Evolutionary conservation across 2,888 invertebrate species (phyloP).

Genomic region (Idaea dimidiata): DNA sequence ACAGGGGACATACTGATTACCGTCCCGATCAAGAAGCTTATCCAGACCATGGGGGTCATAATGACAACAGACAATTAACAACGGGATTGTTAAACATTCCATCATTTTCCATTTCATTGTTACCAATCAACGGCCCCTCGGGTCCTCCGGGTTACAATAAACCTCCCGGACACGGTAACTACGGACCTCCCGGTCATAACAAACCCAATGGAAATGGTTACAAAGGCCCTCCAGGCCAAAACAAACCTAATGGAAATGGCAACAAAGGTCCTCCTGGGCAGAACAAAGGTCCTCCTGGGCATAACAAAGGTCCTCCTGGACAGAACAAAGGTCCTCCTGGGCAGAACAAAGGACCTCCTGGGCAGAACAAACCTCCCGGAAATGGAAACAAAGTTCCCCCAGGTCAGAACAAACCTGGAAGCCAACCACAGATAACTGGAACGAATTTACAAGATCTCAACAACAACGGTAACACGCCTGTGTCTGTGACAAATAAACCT

Average conservation of each 20-base stretch:
- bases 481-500: neutral
- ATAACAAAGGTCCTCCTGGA: neutral
- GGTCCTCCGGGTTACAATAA: neutral
- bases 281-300: too few relatives aligned
- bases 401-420: neutral
- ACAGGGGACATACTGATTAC: conserved; percentile 24
- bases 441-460: neutral
- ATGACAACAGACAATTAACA: conserved; percentile 17
- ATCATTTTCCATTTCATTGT: neutral
- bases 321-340: too few relatives aligned
- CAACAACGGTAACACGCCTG: neutral
- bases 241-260: neutral
- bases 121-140: conserved; percentile 22
- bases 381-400: neutral
- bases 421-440: neutral
- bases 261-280: neutral
- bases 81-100: conserved; percentile 4
- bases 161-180: neutral
- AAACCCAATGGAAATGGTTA: neutral
- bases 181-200: neutral
- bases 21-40: conserved; percentile 21
- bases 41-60: conserved; percentile 18
- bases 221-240: neutral
- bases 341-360: neutral
- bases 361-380: neutral